Evolutionary conservation across 1,140 invertebrate species (phyloP), one percentile per base, ranked within the genome.

Genomic region (Orchestia grillus): DNA sequence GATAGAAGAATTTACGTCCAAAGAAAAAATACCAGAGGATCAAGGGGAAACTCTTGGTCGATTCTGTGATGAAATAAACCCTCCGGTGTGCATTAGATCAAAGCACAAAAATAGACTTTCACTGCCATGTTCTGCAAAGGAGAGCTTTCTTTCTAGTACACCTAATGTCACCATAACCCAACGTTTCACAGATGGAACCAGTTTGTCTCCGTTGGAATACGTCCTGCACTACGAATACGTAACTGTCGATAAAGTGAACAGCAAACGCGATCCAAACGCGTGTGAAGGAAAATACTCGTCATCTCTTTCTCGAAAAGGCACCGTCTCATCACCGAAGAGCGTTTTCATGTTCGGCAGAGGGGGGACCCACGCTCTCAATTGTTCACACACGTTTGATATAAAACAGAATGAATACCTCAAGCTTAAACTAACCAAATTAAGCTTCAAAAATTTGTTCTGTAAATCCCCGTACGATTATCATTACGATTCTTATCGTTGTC

Each of bases 41-140:
- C 62, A 77, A 19, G 62, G 62, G 11, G 28, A 77, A 77, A 40
- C 44, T 45, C 96, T 97, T 95, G 96, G 95, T 0, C 95, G 96
- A 40, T 97, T 94, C 44, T 97, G 96, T 90, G 96, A 97, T n/a
- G 96, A 97, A 6, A 96, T 96, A 87, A 95, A 96, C 45, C 96
- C 96, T 87, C 96, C 96, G 23, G 96, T 96, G 45, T 97, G 96
- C 44, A 96, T 97, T 44, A 44, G 96, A 87, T 96, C 96, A 28
- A 96, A 96, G 36, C 96, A 97, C 95, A 96, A 96, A 62, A 96
- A 96, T 19, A 95, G 94, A 16, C 77, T 97, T 44, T 96, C 96
- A 28, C 45, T 96, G 45, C 96, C 96, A 11, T 97, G 96, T 57
- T 87, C 96, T 0, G 42, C 42, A 8, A 96, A 95, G 19, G 96